Evolutionary conservation across 2,797 vertebrate genomes (phyloP), one percentile per base, ranked within the genome.

Genomic region (Benthosema pterotum): DNA sequence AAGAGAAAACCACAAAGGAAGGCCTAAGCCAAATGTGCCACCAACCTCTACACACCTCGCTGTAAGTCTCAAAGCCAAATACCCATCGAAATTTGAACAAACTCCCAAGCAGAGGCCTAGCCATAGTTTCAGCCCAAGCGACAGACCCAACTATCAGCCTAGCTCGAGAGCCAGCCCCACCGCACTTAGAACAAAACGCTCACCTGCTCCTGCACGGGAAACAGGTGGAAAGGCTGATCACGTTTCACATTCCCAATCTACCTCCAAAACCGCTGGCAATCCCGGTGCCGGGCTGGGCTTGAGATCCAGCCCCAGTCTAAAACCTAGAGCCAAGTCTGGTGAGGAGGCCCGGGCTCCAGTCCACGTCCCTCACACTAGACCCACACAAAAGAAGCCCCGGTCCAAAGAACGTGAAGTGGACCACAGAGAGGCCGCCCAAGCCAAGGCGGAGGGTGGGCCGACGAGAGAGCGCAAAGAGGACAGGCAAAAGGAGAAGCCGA

Each of bases 341-440:
- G 76, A 87, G 38, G 76, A 87, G 38, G 42, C 57, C 42, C 15
- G 68, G 7, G 62, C 54, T 1, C 48, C 77, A 13, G 69, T 53
- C 11, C 72, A 75, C 45, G 73, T 50, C 13, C 69, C 71, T 68
- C 72, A 82, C 11, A 55, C 54, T n/a, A 83, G 82, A 74, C 52
- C 63, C 43, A 67, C 72, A 38, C 75, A 72, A 53, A 91, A 75
- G 73, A 88, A 83, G 66, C 4, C 60, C 42, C 83, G 78, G 48
- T 42, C 67, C 45, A 90, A 78, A 69, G 79, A 82, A 5, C 76
- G 65, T 60, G 82, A 85, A 60, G 80, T 71, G 42, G 74, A 94
- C 77, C 74, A 90, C 88, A 76, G 90, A 88, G 63, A 88, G 69
- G 18, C 77, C 84, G 75, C 86, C 87, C 28, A 74, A 79, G 83